These are phyloP conservation scores for Chloropsis cyanopogon DNA, from an alignment of 2,113 vertebrate genomes.

Conservation along the genomic window DNA sequence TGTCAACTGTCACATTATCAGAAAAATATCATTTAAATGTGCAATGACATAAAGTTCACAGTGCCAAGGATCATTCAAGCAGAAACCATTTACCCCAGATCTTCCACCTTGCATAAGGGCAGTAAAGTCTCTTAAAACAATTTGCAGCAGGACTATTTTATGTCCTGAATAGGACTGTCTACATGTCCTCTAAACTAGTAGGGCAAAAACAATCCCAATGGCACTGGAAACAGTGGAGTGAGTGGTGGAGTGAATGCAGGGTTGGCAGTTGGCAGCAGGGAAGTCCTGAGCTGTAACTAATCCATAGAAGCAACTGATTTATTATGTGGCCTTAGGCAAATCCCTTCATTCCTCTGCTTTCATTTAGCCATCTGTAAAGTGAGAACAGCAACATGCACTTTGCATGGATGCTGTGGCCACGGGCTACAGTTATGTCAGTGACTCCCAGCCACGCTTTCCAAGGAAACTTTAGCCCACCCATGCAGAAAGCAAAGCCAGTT, in stretches of 20 bases:
- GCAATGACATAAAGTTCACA: neutral
- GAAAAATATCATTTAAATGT: neutral
- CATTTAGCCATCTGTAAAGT: neutral
- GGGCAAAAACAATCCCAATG: neutral
- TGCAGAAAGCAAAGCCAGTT: neutral
- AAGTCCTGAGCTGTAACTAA: conserved; percentile 1
- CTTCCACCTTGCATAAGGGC: neutral
- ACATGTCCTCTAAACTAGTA: neutral
- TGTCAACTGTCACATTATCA: neutral
- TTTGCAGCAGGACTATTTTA: neutral
- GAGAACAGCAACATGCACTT: neutral
- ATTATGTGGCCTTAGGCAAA: neutral
- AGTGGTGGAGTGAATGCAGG: neutral
- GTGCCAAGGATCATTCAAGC: neutral
- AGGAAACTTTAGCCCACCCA: neutral
- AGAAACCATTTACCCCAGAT: neutral
- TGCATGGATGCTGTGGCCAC: neutral
- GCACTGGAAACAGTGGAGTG: neutral
- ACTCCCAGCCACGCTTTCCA: neutral
- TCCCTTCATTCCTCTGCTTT: neutral
- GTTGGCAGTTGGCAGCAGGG: neutral
- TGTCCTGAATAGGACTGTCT: neutral
- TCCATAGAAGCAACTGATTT: neutral
- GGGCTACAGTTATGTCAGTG: neutral
- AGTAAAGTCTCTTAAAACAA: neutral